phyloP scores from a whole-genome alignment of 2,797 vertebrate genomes.

The Clarias platycephalus region DNA sequence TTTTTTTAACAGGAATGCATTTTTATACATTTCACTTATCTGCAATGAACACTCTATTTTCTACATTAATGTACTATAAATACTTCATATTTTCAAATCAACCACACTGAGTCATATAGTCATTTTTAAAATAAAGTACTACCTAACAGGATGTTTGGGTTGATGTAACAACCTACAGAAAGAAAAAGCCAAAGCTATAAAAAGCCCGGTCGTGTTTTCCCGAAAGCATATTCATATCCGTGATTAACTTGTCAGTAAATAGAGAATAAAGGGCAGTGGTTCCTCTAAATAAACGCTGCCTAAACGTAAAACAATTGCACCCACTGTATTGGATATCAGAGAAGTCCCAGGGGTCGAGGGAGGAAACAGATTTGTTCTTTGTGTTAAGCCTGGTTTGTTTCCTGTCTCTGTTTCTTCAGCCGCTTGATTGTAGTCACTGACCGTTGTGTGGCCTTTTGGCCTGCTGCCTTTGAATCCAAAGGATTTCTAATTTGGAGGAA shows the following conservation, averaged over 20 bases:
- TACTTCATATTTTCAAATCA: background rate
- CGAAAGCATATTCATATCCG: slow-evolving; percentile 67
- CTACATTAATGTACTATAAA: background rate
- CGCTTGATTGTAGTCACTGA: slow-evolving; percentile 47
- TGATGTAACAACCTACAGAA: slow-evolving; percentile 42
- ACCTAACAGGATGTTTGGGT: slow-evolving; percentile 24
- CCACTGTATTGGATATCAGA: slow-evolving; percentile 62
- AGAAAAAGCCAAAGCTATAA: slow-evolving; percentile 46
- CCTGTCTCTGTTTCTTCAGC: slow-evolving; percentile 53
- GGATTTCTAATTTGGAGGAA: slow-evolving; percentile 20
- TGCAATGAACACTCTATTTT: background rate
- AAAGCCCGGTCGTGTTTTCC: slow-evolving; percentile 56
- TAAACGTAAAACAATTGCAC: slow-evolving; percentile 56
- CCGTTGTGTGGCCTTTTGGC: slow-evolving; percentile 42
- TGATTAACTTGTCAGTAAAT: slow-evolving; percentile 66
- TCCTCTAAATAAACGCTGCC: slow-evolving; percentile 69
- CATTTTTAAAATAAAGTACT: background rate
- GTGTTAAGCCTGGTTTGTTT: slow-evolving; percentile 56
- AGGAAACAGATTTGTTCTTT: slow-evolving; percentile 71
- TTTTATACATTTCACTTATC: background rate
- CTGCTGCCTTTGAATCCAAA: slow-evolving; percentile 22
- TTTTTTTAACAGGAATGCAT: background rate
- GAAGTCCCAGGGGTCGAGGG: slow-evolving; percentile 59
- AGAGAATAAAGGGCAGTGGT: slow-evolving; percentile 50
- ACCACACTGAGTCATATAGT: background rate